These are phyloP conservation scores for Microplitis manilae DNA, from an alignment of 2,888 invertebrate genomes.

Conservation along the genomic window DNA sequence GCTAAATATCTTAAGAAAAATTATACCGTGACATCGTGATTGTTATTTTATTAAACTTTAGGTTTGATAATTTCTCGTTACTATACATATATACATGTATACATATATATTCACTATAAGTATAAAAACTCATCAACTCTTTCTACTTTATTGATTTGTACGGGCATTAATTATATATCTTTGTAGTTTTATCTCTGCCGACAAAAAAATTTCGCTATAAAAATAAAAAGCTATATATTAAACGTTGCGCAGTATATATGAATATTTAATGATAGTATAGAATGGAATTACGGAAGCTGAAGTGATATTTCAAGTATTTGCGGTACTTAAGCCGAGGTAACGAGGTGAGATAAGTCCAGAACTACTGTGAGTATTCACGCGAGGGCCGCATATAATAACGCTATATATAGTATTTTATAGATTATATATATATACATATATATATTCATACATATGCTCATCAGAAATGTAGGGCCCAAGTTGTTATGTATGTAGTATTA, in stretches of 20 bases:
- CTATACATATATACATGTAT: not conserved
- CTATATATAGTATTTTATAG: constrained; percentile 21
- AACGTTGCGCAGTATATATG: constrained; percentile 18
- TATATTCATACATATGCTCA: constrained; percentile 13
- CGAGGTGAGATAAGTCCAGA: constrained; percentile 67
- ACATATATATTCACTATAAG: not conserved
- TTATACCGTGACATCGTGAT: not conserved
- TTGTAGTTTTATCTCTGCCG: constrained; percentile 11
- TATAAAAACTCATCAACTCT: not conserved
- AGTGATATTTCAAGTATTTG: constrained; percentile 68
- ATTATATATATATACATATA: not conserved
- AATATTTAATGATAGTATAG: constrained; percentile 22
- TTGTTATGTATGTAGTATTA: not conserved
- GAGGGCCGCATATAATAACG: constrained; percentile 13
- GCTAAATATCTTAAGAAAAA: not conserved
- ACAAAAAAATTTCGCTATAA: not conserved
- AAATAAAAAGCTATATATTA: constrained; percentile 16
- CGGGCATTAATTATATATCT: constrained; percentile 7
- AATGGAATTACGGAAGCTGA: constrained; percentile 66
- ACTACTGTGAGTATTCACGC: constrained; percentile 38
- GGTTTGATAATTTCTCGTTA: not conserved
- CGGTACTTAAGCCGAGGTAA: constrained; percentile 67
- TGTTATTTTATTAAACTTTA: not conserved
- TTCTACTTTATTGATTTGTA: constrained; percentile 3
- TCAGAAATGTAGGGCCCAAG: not conserved